Percentiles rank a stretch among this genome's conserved stretches.
phyloP scores from a whole-genome alignment of 1,140 invertebrate genomes.

The Rhopalosiphum padi region DNA sequence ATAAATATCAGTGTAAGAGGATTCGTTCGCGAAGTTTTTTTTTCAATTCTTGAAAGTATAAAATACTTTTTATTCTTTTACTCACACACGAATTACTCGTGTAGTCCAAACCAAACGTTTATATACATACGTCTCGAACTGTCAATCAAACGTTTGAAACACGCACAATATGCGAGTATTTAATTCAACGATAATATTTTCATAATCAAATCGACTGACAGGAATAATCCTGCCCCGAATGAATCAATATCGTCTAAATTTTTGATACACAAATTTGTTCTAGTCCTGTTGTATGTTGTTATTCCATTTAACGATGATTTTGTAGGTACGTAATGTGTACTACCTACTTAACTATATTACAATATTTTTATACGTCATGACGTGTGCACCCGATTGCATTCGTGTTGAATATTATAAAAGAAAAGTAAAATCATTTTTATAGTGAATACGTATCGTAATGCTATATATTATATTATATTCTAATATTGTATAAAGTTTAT shows the following conservation, averaged over 20 bases:
- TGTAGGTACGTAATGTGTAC: too few species aligned
- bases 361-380: too few species aligned
- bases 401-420: too few species aligned
- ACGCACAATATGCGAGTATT: background rate
- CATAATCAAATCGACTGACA: background rate
- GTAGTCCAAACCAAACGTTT: background rate
- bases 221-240: background rate
- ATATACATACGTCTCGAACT: background rate
- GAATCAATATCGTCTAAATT: background rate
- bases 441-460: too few species aligned
- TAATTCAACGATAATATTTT: background rate
- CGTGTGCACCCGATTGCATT: too few species aligned
- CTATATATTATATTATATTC: too few species aligned
- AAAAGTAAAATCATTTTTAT: too few species aligned
- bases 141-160: background rate
- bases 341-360: too few species aligned
- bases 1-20: background rate
- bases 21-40: background rate
- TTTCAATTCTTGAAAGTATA: constrained; percentile 11
- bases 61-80: background rate
- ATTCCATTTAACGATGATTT: too few species aligned
- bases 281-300: too few species aligned
- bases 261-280: background rate
- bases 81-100: background rate
- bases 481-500: too few species aligned